phyloP scores from a whole-genome alignment of 2,113 vertebrate species.

The Sakesphorus luctuosus region DNA sequence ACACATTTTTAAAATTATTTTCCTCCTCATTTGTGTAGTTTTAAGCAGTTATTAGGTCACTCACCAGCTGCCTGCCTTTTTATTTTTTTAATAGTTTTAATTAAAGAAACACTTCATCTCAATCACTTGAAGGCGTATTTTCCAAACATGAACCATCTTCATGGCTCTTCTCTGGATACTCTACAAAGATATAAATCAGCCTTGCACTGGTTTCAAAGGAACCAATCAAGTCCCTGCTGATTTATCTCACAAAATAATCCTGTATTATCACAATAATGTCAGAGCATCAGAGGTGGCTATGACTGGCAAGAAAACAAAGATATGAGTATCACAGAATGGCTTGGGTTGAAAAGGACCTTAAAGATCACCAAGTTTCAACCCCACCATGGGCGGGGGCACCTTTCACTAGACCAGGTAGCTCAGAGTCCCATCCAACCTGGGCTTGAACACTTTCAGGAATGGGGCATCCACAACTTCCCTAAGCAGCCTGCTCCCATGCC shows the following conservation, averaged over 20 bases:
- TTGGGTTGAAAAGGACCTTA: neutral
- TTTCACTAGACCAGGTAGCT: neutral
- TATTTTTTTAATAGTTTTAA: neutral
- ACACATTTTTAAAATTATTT: neutral
- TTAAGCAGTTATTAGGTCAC: neutral
- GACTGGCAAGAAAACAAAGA: neutral
- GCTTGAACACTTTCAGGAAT: neutral
- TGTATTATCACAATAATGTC: neutral
- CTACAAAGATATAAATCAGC: neutral
- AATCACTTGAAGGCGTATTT: neutral
- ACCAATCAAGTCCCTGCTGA: neutral
- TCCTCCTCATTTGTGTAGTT: neutral
- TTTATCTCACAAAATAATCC: neutral
- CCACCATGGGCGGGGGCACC: neutral
- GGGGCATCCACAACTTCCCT: neutral
- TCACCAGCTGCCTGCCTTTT: neutral
- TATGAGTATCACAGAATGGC: neutral
- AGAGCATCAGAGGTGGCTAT: neutral
- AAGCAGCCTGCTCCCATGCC: neutral
- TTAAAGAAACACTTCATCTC: neutral
- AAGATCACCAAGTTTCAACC: neutral
- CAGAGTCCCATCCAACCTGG: neutral
- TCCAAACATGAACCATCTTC: neutral
- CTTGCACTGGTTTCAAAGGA: neutral
- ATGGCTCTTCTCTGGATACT: neutral